Evolutionary conservation across 2,797 vertebrate genomes (phyloP).

Genomic region (Potorous gilbertii): DNA sequence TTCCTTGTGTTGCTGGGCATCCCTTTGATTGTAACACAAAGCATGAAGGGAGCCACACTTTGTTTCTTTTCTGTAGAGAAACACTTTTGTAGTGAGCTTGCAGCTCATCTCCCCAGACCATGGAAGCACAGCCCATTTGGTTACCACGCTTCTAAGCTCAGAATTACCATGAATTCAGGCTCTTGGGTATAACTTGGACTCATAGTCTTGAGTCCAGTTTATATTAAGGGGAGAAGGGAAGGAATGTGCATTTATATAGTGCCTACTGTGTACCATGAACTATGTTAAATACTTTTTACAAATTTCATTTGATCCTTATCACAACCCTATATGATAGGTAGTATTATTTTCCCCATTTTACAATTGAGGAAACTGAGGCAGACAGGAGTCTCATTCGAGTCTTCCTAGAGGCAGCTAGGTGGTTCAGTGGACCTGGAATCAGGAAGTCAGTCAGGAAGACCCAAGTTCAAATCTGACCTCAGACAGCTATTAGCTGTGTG

Average conservation of each 20-base stretch:
- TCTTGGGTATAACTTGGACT: background rate
- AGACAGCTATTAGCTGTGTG: too few relatives aligned
- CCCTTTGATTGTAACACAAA: background rate
- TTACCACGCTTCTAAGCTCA: background rate
- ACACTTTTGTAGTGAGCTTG: background rate
- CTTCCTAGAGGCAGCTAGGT: background rate
- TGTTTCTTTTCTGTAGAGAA: background rate
- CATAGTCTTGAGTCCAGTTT: background rate
- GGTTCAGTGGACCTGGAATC: too few relatives aligned
- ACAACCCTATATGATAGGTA: background rate
- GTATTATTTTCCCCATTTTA: background rate
- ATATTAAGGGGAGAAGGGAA: background rate
- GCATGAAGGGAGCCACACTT: background rate
- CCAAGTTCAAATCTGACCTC: too few relatives aligned
- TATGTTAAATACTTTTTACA: background rate
- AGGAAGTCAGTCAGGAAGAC: too few relatives aligned
- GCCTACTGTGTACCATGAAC: background rate
- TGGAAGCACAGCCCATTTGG: background rate
- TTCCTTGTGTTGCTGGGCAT: background rate
- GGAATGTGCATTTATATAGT: background rate
- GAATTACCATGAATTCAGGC: background rate
- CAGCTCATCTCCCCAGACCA: background rate
- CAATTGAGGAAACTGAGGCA: background rate
- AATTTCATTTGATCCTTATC: background rate
- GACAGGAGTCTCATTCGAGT: background rate